Conservation (phyloP, 2,888 invertebrate genomes). For the Gryllus longicercus region DNA sequence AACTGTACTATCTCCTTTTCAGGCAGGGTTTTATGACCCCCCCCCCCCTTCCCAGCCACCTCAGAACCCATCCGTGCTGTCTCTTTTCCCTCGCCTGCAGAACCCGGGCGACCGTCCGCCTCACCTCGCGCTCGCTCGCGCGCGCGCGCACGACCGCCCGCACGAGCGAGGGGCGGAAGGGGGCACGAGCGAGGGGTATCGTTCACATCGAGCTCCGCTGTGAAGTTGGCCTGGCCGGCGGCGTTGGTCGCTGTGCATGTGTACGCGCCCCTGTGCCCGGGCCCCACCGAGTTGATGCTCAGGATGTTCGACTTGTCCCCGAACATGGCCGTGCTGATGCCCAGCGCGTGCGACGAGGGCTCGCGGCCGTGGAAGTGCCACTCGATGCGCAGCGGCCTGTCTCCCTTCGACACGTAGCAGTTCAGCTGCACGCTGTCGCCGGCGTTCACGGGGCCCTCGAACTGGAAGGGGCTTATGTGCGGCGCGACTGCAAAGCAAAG, state of each 20-base stretch:
- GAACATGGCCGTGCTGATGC: slow-evolving; percentile 45
- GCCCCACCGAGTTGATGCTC: slow-evolving; percentile 39
- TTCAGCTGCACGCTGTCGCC: slow-evolving; percentile 43
- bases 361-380: slow-evolving; percentile 42
- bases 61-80: too few relatives aligned
- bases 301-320: slow-evolving; percentile 48
- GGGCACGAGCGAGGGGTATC: slow-evolving; percentile 46
- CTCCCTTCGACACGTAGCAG: slow-evolving; percentile 45
- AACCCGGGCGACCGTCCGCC: not conserved
- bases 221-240: slow-evolving; percentile 62
- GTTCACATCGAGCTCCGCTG: slow-evolving; percentile 54
- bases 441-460: slow-evolving; percentile 45
- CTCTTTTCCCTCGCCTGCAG: not conserved
- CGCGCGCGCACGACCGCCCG: too few relatives aligned
- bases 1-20: too few relatives aligned
- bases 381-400: slow-evolving; percentile 41
- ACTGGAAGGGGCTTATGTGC: slow-evolving; percentile 42
- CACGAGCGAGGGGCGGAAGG: too few relatives aligned
- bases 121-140: not conserved
- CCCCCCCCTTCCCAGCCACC: too few relatives aligned
- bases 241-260: slow-evolving; percentile 71
- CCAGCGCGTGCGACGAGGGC: slow-evolving; percentile 40
- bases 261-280: slow-evolving; percentile 56
- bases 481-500: slow-evolving; percentile 38
- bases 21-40: too few relatives aligned